Conservation (phyloP, 2,797 vertebrate genomes). For the Enteromius viviparus region DNA sequence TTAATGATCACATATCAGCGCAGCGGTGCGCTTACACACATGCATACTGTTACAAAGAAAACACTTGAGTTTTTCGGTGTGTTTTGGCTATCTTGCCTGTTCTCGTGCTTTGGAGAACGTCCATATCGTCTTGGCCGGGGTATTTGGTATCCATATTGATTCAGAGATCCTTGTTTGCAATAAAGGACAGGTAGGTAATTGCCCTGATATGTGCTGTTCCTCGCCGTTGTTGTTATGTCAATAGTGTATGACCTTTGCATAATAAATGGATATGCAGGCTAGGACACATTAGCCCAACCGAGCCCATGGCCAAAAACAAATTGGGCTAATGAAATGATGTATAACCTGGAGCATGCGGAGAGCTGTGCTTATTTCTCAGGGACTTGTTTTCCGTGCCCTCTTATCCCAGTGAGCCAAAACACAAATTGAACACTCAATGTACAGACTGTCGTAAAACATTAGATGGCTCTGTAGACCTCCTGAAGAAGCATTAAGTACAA, state of each 20-base stretch:
- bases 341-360: slow-evolving; percentile 40
- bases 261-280: slow-evolving; percentile 50
- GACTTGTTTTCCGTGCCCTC: slow-evolving; percentile 43
- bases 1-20: slow-evolving; percentile 9
- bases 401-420: slow-evolving; percentile 40
- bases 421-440: slow-evolving; percentile 55
- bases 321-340: slow-evolving; percentile 60
- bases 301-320: slow-evolving; percentile 59
- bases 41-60: slow-evolving; percentile 8
- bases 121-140: slow-evolving; percentile 50
- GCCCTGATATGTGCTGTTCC: slow-evolving; percentile 66
- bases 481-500: slow-evolving; percentile 45
- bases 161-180: slow-evolving; percentile 72
- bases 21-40: slow-evolving; percentile 1
- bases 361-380: slow-evolving; percentile 43
- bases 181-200: slow-evolving; percentile 76
- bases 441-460: slow-evolving; percentile 37
- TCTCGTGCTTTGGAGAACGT: slow-evolving; percentile 36
- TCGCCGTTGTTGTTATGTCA: slow-evolving; percentile 53
- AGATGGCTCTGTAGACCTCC: slow-evolving; percentile 45
- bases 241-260: slow-evolving; percentile 64
- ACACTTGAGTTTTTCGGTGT: not conserved
- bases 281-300: slow-evolving; percentile 48
- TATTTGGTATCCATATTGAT: slow-evolving; percentile 81
- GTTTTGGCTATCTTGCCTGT: slow-evolving; percentile 39